These are phyloP conservation scores for Charina bottae DNA, from an alignment of 2,113 vertebrate genomes.

Conservation along the genomic window DNA sequence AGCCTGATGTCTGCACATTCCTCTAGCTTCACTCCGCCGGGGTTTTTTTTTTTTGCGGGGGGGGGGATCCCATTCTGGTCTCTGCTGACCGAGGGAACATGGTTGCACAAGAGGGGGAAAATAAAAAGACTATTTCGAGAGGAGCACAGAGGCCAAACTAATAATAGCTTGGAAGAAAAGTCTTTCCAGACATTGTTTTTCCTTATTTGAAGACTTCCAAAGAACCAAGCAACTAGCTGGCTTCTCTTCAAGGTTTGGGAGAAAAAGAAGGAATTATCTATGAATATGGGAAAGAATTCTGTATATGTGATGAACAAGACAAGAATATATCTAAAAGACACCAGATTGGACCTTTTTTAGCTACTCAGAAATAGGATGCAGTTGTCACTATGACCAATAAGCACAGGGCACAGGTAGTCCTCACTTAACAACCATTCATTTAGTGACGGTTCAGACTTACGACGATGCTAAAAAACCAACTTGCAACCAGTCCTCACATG, in stretches of 20 bases:
- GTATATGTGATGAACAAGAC: not conserved
- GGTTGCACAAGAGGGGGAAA: conserved; percentile 12
- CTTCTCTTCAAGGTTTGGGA: not conserved
- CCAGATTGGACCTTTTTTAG: not conserved
- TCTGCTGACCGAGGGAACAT: not conserved
- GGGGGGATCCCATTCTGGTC: conserved; percentile 29
- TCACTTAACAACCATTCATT: no score
- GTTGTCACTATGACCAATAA: not conserved
- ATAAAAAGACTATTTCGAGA: conserved; percentile 5
- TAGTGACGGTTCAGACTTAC: no score
- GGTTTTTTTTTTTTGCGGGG: conserved; percentile 1
- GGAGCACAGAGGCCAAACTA: not conserved
- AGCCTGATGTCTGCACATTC: conserved; percentile 20
- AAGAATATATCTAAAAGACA: not conserved
- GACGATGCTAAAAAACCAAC: no score
- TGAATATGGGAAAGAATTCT: not conserved
- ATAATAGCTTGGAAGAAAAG: conserved; percentile 12
- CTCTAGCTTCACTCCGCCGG: not conserved
- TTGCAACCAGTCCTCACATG: no score
- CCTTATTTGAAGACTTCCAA: conserved; percentile 40
- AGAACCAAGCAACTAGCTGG: not conserved
- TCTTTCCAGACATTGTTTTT: not conserved
- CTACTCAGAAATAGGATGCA: not conserved
- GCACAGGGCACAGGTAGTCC: not conserved
- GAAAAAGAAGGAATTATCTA: not conserved